Evolutionary conservation across 2,113 vertebrate genomes (phyloP).

Genomic region (Malurus alboscapulatus): DNA sequence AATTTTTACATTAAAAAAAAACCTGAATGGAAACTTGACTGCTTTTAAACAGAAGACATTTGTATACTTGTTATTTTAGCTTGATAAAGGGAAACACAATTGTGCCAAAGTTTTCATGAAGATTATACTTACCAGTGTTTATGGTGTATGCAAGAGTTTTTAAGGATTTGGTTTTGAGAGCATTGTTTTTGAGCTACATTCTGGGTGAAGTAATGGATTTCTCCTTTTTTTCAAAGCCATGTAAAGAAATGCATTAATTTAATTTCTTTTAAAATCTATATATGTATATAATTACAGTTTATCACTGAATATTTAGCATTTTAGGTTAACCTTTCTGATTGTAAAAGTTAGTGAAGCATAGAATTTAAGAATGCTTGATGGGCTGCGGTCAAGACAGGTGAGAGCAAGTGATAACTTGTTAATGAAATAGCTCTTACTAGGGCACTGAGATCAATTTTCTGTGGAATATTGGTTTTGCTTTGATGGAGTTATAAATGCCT

Average conservation of each 20-base stretch:
- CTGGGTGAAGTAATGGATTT: background rate
- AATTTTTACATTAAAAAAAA: background rate
- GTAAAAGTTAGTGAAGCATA: background rate
- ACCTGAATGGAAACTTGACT: background rate
- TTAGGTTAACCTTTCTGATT: background rate
- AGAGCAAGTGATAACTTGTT: background rate
- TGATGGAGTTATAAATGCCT: background rate
- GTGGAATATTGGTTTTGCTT: constrained; percentile 12
- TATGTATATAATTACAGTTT: background rate
- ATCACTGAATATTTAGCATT: background rate
- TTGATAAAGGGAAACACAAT: background rate
- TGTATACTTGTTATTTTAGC: background rate
- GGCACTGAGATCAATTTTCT: background rate
- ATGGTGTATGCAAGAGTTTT: background rate
- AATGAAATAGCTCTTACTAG: background rate
- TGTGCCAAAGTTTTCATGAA: background rate
- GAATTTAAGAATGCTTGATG: background rate
- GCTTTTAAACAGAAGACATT: background rate
- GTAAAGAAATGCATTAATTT: background rate
- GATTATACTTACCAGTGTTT: background rate
- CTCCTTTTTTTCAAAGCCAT: background rate
- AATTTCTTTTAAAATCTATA: background rate
- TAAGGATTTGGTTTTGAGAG: background rate
- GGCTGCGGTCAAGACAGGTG: background rate
- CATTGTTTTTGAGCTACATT: background rate